Evolutionary conservation across 2,888 invertebrate genomes (phyloP), one percentile per base, ranked within the genome.

Genomic region (Nasonia oneida): DNA sequence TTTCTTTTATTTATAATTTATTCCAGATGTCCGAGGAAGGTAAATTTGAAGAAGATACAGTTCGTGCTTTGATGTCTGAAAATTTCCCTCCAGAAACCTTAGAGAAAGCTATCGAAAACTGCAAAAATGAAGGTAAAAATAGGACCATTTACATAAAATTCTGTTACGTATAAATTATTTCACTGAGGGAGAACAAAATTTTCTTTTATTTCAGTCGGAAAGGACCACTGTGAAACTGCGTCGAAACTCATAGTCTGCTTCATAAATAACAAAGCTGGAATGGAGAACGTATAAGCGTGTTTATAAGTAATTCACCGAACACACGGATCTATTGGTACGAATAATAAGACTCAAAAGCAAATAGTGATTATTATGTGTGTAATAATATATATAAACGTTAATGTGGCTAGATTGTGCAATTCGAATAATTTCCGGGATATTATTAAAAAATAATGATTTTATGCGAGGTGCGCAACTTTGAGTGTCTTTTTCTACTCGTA

Each of bases 181-280:
- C 6, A 8, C 1, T 23, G n/a, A 61, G 8, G 2, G 23, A 67
- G 53, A 33, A 23, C 37, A 5, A 67, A 1, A 23, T 50, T 53
- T 15, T 18, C 73, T 61, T 50, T 37, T 50, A 12, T 84, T 84
- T 53, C 37, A 84, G 84, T 33, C 37, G 84, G 84, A 70, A 74
- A 80, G n/a, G 37, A 80, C 18, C 29, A 67, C 8, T 84, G 84
- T 18, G 84, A 84, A 42, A 84, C 74, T 5, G 84, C 80, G n/a
- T n/a, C 33, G 42, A 84, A 75, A 57, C n/a, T 80, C 0, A 6
- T 79, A 5, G 1, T 0, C 6, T 84, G 84, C 15, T 84, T 84
- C 15, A n/a, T 80, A n/a, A 80, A 80, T 15, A 12, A 84, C 6
- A 15, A 53, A 12, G 64, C 39, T 39, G 18, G 18, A 1, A n/a